Evolutionary conservation across 2,797 vertebrate genomes (phyloP), one percentile per base, ranked within the genome.

Genomic region (Loris lydekkerianus): DNA sequence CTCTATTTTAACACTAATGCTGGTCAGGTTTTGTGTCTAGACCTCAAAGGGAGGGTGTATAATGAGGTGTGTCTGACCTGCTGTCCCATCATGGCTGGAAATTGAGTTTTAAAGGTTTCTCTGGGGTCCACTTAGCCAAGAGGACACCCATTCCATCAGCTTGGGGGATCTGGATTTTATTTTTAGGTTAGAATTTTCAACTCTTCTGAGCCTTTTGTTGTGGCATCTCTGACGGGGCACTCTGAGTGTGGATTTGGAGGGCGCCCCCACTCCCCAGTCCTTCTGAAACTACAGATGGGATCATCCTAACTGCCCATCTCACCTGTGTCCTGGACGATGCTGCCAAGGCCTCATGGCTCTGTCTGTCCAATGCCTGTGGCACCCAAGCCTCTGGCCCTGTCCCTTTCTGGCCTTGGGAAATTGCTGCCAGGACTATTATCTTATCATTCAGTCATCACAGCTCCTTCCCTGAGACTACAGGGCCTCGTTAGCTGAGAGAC

Each of bases 161-260:
- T 58, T 17, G 56, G 18, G 56, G 56, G 56, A 17, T 58, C 7
- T 18, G 56, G 56, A 20, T 58, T 58, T 58, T 58, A 58, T 20
- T 58, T 58, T 58, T 58, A 58, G 56, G 1, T 58, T 58, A 58
- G 17, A 58, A 17, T 58, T 58, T 58, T 53, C 80, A 18, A 53
- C n/a, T 13, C n/a, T 27, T 61, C 40, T 18, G 65, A 72, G 53
- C 0, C 18, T 81, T 53, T 53, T 31, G 10, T 14, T 56, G 31
- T 13, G 6, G 8, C 9, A 0, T 83, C 40, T 61, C 11, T 4
- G 17, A 21, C 0, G 13, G 25, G 29, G n/a, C 7, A 2, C 23
- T 73, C 15, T 20, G 17, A 17, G 15, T 37, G 13, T 34, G 73
- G 37, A 34, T 31, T 77, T 76, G 67, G 18, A 3, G 15, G 29